Conservation (phyloP, 2,113 vertebrate species). For the Corythornis madagascariensis region DNA sequence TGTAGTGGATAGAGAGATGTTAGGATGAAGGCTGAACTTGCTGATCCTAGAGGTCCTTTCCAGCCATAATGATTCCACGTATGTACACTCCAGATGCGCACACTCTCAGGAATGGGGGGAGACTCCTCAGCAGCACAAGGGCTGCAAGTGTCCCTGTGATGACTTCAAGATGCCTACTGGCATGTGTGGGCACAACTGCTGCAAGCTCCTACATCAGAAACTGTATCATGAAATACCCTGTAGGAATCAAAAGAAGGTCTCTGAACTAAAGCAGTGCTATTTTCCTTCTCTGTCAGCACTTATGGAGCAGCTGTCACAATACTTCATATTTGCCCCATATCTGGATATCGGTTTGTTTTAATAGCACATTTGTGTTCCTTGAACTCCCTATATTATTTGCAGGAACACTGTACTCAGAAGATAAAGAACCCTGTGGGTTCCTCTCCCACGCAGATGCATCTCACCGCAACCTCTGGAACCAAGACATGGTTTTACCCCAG, state of each 20-base stretch:
- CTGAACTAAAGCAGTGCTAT: not conserved
- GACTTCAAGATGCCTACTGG: not conserved
- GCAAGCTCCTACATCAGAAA: not conserved
- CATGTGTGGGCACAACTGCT: not conserved
- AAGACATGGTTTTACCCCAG: not conserved
- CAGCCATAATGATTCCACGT: not conserved
- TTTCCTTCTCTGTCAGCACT: not conserved
- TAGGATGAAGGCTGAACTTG: too few species aligned
- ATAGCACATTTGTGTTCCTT: not conserved
- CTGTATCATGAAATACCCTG: not conserved
- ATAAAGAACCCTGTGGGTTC: not conserved
- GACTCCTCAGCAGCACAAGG: not conserved
- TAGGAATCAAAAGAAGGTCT: not conserved
- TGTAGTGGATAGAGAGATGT: too few species aligned
- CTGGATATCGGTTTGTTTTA: not conserved
- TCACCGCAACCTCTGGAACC: not conserved
- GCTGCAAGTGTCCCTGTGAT: rapidly evolving
- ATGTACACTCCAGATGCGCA: not conserved
- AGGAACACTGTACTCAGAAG: not conserved
- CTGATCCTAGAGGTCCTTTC: too few species aligned
- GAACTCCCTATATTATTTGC: not conserved
- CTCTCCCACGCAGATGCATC: not conserved
- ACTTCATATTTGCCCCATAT: not conserved
- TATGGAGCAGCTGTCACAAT: not conserved
- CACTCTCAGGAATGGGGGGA: rapidly evolving